Evolutionary conservation across 2,797 vertebrate genomes (phyloP), one percentile per base, ranked within the genome.

Genomic region (Gymnocypris eckloni): DNA sequence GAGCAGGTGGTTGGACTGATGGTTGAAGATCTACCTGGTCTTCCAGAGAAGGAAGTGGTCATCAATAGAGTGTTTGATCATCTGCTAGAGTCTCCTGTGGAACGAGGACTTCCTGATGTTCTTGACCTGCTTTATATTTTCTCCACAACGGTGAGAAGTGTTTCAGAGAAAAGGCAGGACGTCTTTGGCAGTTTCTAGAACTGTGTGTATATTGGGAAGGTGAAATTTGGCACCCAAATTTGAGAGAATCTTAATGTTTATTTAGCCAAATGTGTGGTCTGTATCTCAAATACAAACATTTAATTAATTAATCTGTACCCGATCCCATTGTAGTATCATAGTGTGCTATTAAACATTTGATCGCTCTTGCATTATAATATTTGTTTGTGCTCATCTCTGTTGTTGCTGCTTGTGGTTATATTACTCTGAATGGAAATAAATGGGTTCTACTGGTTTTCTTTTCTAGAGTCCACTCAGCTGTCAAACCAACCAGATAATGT

Each of bases 11-110:
- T 92, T 59, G 87, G 91, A 89, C 64, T 95, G 91, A 86, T 96
- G 83, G 75, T 94, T 72, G 9, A 90, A 25, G 89, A 89, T 77
- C 90, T 93, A 16, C 90, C 76, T 8, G 76, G 87, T 56, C 91
- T 91, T 25, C 88, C 91, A 6, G 86, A 87, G 20, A 92, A 92
- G 39, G 39, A 41, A 41, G 39, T 88, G 0, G 25, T 95, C 1
- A 90, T 95, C 84, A 10, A 89, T 70, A 0, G 0, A 6, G 93
- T 95, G 59, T 94, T 96, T 87, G 90, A 94, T 88, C 92, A 90
- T 86, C 86, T 95, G 39, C 18, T 88, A 0, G 85, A 72, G 81
- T 86, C 86, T 0, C 92, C 92, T 6, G 9, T 66, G 16, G 33
- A 88, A 22, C 73, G 79, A 45, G 45, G 15, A 3, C 50, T 94